phyloP scores from a whole-genome alignment of 2,888 invertebrate genomes.

The Aradus depressus region DNA sequence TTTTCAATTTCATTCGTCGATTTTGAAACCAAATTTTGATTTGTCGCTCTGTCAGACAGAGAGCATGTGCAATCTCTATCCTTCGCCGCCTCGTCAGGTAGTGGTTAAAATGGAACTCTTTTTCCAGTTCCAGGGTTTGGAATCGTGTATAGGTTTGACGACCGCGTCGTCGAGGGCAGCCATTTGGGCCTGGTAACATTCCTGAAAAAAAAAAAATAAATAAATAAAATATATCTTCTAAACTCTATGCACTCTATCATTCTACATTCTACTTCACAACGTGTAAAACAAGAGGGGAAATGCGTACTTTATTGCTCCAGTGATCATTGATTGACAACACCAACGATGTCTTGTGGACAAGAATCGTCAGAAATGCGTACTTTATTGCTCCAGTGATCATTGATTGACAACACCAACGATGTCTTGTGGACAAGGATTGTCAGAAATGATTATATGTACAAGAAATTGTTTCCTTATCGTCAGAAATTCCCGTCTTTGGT shows the following conservation, averaged over 20 bases:
- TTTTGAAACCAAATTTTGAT: slow-evolving; percentile 98
- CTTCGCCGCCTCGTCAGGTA: slow-evolving; percentile 90
- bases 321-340: too few relatives aligned
- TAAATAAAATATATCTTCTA: neutral
- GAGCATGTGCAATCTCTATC: slow-evolving; percentile 93
- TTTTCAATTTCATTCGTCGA: slow-evolving; percentile 34
- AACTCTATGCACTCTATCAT: neutral
- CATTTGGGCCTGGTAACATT: slow-evolving; percentile 74
- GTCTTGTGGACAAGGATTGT: too few relatives aligned
- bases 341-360: too few relatives aligned
- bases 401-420: too few relatives aligned
- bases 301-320: too few relatives aligned
- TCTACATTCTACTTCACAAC: neutral
- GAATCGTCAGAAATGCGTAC: too few relatives aligned
- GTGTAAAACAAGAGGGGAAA: too few relatives aligned
- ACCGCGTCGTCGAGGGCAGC: slow-evolving; percentile 85
- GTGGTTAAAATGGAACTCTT: slow-evolving; percentile 97
- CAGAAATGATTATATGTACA: too few relatives aligned
- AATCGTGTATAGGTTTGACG: slow-evolving; percentile 96
- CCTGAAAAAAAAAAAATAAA: slow-evolving; percentile 51
- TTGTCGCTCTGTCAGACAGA: slow-evolving; percentile 91
- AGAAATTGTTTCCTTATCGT: too few relatives aligned
- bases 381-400: too few relatives aligned
- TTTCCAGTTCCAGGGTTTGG: slow-evolving; percentile 95
- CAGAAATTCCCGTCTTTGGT: too few relatives aligned